Conservation (phyloP, 2,113 vertebrate genomes). For the Chloroceryle aenea region DNA sequence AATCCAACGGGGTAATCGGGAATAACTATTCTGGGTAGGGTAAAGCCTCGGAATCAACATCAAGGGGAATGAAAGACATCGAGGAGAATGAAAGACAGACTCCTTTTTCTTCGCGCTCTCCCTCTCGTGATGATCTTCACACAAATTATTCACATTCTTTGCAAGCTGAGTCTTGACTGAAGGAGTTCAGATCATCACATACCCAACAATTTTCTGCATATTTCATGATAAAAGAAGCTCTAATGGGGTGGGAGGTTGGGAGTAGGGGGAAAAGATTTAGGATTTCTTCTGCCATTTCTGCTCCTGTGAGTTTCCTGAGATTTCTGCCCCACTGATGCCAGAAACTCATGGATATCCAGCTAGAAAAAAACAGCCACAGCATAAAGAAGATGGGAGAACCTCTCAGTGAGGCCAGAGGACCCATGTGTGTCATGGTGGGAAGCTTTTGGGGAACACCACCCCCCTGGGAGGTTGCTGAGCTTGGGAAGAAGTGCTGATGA, state of each 20-base stretch:
- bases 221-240: not conserved
- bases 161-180: not conserved
- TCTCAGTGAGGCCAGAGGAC: not conserved
- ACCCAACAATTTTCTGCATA: not conserved
- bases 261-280: not conserved
- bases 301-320: not conserved
- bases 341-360: not conserved
- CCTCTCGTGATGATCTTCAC: not conserved
- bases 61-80: no score
- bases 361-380: not conserved
- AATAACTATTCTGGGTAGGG: not conserved
- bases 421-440: rapidly evolving
- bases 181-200: not conserved
- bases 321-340: not conserved
- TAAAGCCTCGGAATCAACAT: not conserved
- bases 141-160: slow-evolving; percentile 51
- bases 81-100: not conserved
- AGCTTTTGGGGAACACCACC: not conserved
- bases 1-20: not conserved
- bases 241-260: not conserved
- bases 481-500: not conserved
- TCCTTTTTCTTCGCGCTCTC: not conserved
- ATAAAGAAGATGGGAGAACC: not conserved
- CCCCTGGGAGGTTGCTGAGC: not conserved
- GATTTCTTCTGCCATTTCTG: not conserved